Percentiles rank a stretch among this genome's conserved stretches.
Evolutionary conservation across 92 coral and sea anemone genomes (phyloP).

Genomic region (Scolanthus callimorphus): DNA sequence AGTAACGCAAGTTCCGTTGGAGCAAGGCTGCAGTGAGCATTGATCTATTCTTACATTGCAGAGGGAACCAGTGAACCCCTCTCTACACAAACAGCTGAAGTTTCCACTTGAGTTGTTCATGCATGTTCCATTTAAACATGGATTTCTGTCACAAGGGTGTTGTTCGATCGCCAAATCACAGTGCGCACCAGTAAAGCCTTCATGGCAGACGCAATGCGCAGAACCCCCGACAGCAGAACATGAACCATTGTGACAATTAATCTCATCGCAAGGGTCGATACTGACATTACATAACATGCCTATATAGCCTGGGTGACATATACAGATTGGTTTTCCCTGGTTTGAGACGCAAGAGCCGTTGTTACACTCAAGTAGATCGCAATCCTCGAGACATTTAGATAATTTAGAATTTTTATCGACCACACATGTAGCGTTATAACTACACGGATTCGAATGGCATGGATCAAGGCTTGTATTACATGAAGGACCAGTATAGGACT

Average conservation of each 20-base stretch:
- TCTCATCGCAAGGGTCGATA: conserved; percentile 15
- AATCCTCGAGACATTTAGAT: no score
- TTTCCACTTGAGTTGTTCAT: conserved; percentile 23
- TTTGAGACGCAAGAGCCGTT: no score
- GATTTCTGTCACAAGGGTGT: conserved; percentile 45
- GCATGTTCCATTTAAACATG: conserved; percentile 73
- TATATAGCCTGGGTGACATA: conserved; percentile 38
- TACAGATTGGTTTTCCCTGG: no score
- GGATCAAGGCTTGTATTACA: conserved; percentile 40
- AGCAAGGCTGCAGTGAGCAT: conserved; percentile 57
- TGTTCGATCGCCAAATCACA: conserved; percentile 37
- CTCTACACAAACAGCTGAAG: conserved; percentile 55
- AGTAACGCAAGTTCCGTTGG: conserved; percentile 58
- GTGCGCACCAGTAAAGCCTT: conserved; percentile 45
- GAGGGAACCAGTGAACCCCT: conserved; percentile 40
- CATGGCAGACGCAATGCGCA: conserved; percentile 54
- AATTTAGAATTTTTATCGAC: no score
- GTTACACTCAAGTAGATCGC: no score
- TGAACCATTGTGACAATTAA: conserved; percentile 44
- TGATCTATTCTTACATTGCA: conserved; percentile 26
- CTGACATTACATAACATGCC: conserved; percentile 21
- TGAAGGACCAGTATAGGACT: conserved; percentile 38
- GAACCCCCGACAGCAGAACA: conserved; percentile 13
- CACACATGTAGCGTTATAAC: no score
- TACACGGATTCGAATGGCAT: conserved; percentile 56